A percentile compares a stretch with the other conserved stretches of the same genome.
Conservation (phyloP, 2,888 invertebrate genomes). For the Tortricodes alternella region DNA sequence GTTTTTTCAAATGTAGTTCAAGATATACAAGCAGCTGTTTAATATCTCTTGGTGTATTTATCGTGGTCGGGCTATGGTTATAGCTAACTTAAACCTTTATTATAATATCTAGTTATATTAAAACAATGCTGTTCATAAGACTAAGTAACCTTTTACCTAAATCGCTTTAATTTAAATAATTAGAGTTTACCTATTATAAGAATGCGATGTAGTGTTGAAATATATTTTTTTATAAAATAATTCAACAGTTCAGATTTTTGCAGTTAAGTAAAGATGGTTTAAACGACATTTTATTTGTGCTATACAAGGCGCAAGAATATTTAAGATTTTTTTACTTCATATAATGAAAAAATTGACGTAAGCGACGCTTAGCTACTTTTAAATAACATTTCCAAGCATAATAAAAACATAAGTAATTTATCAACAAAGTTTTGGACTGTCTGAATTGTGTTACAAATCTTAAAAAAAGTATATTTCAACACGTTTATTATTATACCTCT, state of each 20-base stretch:
- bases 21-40: neutral
- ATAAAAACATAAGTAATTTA: too few species aligned
- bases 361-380: too few species aligned
- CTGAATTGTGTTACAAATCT: neutral
- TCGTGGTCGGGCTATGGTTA: neutral
- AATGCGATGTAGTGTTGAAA: constrained; percentile 34
- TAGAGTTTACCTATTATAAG: constrained; percentile 30
- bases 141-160: constrained; percentile 30
- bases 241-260: neutral
- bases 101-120: constrained; percentile 16
- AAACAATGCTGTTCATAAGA: constrained; percentile 28
- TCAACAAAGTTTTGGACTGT: too few species aligned
- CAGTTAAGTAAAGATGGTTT: too few species aligned
- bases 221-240: constrained; percentile 28
- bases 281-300: too few species aligned
- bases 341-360: neutral
- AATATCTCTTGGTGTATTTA: neutral
- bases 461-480: constrained; percentile 58
- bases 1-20: neutral
- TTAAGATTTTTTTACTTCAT: too few species aligned
- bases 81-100: constrained; percentile 23
- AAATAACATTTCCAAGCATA: too few species aligned
- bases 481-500: constrained; percentile 42
- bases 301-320: too few species aligned
- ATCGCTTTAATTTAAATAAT: constrained; percentile 35